Evolutionary conservation across 2,113 vertebrate species (phyloP).

Genomic region (Cyphomyrus plagiostoma): DNA sequence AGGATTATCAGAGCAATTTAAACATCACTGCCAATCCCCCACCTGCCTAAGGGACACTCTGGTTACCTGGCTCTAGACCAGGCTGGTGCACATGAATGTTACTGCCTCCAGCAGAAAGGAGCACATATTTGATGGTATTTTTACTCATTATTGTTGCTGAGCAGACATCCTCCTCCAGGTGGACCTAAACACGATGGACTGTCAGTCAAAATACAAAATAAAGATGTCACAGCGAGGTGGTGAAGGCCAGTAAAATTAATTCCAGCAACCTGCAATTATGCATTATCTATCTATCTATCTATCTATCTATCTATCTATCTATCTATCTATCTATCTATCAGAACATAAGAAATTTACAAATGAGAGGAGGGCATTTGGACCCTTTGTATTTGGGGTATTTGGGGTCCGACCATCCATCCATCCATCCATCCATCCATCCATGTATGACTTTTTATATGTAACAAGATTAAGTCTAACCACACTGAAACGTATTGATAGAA

Average conservation of each 20-base stretch:
- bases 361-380: too few species aligned
- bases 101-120: neutral
- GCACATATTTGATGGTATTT: neutral
- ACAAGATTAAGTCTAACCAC: neutral
- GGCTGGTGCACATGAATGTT: neutral
- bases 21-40: neutral
- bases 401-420: too few species aligned
- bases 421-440: too few species aligned
- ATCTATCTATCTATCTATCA: neutral
- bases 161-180: neutral
- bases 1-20: conserved; percentile 11
- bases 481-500: neutral
- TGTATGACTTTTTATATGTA: too few species aligned
- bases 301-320: neutral
- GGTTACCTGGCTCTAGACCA: neutral
- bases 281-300: too few species aligned
- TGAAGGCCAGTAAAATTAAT: neutral
- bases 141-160: neutral
- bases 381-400: too few species aligned
- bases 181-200: neutral
- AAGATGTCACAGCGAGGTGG: neutral
- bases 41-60: neutral
- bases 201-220: neutral
- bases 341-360: too few species aligned
- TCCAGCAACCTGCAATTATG: neutral